Percentiles rank a stretch among this genome's conserved stretches.
Conservation (phyloP, 2,888 invertebrate species). For the Polymixis lichenea region DNA sequence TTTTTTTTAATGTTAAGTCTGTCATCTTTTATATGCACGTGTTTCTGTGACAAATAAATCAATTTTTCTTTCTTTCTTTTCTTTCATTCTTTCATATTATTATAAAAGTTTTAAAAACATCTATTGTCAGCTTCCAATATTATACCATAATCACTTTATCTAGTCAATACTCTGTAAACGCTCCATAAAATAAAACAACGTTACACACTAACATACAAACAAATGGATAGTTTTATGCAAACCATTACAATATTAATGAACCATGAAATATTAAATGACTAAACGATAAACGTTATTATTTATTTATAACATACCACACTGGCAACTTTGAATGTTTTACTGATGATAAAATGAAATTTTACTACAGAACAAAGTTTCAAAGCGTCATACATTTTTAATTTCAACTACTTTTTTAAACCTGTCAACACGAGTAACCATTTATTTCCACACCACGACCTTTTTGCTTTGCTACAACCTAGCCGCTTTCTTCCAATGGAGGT, state of each 20-base stretch:
- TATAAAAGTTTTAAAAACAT: not conserved
- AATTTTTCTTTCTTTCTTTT: too few species aligned
- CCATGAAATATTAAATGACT: conserved; percentile 16
- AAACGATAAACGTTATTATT: conserved; percentile 4
- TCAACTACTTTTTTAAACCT: too few species aligned
- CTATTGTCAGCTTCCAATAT: not conserved
- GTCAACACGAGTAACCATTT: too few species aligned
- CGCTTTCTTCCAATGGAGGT: too few species aligned
- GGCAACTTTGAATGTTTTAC: not conserved
- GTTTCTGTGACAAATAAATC: too few species aligned
- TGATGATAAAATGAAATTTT: not conserved
- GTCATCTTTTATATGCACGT: too few species aligned
- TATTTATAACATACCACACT: not conserved
- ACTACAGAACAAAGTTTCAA: not conserved
- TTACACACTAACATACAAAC: not conserved
- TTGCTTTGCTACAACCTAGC: too few species aligned
- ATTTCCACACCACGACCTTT: too few species aligned
- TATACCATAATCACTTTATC: not conserved
- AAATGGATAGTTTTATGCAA: conserved; percentile 22
- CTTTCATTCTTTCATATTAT: too few species aligned
- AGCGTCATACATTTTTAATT: not conserved
- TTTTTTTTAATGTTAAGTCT: too few species aligned
- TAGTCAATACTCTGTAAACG: not conserved
- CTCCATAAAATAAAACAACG: not conserved
- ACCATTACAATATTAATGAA: conserved; percentile 33